These are phyloP conservation scores for Ctena decussata DNA, from an alignment of 2,888 invertebrate species.

Conservation along the genomic window DNA sequence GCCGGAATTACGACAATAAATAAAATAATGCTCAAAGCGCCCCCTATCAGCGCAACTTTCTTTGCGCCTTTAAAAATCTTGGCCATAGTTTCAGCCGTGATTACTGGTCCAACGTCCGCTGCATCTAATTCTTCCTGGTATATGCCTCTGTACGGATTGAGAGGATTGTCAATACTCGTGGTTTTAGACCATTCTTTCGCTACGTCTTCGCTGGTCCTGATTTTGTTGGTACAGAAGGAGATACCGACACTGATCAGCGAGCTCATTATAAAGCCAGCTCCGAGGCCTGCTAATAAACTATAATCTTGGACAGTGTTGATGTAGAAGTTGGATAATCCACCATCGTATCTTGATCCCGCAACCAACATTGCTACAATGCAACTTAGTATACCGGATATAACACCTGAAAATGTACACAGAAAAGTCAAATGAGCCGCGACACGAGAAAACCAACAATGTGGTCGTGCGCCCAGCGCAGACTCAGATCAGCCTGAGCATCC, in stretches of 20 bases:
- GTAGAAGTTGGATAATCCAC: slow-evolving; percentile 75
- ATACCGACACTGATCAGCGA: slow-evolving; percentile 72
- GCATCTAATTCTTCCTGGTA: slow-evolving; percentile 73
- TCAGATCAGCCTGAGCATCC: no score
- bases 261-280: slow-evolving; percentile 72
- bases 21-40: slow-evolving; percentile 49
- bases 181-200: slow-evolving; percentile 76
- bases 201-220: slow-evolving; percentile 60
- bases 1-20: slow-evolving; percentile 66
- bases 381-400: slow-evolving; percentile 68
- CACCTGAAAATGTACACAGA: slow-evolving; percentile 62
- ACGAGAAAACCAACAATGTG: no score
- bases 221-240: slow-evolving; percentile 74
- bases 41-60: slow-evolving; percentile 48
- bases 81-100: slow-evolving; percentile 64
- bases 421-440: no score
- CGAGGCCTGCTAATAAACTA: slow-evolving; percentile 77
- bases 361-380: slow-evolving; percentile 70
- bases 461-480: no score
- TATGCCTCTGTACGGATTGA: slow-evolving; percentile 72
- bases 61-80: slow-evolving; percentile 60
- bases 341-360: slow-evolving; percentile 71
- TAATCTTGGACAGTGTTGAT: slow-evolving; percentile 75
- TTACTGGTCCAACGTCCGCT: slow-evolving; percentile 38
- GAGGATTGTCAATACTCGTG: slow-evolving; percentile 78